These are phyloP conservation scores for Zaprionus africanus DNA, from an alignment of 1,140 invertebrate species.

Conservation along the genomic window DNA sequence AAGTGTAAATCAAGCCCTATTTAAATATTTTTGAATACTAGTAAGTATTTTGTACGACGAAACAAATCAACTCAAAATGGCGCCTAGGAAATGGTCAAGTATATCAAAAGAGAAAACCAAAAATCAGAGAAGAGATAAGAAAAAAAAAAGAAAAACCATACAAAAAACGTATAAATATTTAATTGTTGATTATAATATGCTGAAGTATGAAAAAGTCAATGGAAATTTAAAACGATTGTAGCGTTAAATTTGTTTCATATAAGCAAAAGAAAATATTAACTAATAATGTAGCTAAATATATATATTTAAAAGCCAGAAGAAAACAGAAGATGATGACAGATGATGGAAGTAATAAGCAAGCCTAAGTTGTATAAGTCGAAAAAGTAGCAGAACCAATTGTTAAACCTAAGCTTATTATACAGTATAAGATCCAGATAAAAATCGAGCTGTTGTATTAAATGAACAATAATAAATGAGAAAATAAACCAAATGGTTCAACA, in stretches of 20 bases:
- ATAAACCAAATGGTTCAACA: slow-evolving; percentile 46
- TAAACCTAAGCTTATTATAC: slow-evolving; percentile 69
- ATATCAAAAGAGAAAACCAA: slow-evolving; percentile 57
- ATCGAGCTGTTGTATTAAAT: slow-evolving; percentile 77
- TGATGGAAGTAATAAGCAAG: slow-evolving; percentile 48
- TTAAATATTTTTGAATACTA: slow-evolving; percentile 74
- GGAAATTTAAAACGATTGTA: slow-evolving; percentile 61
- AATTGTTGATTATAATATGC: slow-evolving; percentile 79
- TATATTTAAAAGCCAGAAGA: slow-evolving; percentile 37
- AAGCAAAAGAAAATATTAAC: slow-evolving; percentile 53
- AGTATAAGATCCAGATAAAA: slow-evolving; percentile 54
- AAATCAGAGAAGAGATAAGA: slow-evolving; percentile 8
- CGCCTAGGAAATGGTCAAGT: slow-evolving; percentile 61
- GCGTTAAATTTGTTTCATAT: slow-evolving; percentile 68
- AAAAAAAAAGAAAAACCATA: slow-evolving; percentile 18
- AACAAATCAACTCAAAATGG: slow-evolving; percentile 52
- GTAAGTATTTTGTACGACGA: slow-evolving; percentile 71
- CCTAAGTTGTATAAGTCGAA: slow-evolving; percentile 63
- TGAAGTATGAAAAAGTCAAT: slow-evolving; percentile 74
- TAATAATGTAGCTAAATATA: slow-evolving; percentile 69
- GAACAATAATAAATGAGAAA: slow-evolving; percentile 71
- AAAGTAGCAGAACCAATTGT: slow-evolving; percentile 82
- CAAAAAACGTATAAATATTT: slow-evolving; percentile 53
- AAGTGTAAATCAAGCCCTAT: slow-evolving; percentile 73
- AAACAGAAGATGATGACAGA: slow-evolving; percentile 28